Evolutionary conservation across 2,888 invertebrate genomes (phyloP), one percentile per base, ranked within the genome.

Genomic region (Pyrrhia umbra): DNA sequence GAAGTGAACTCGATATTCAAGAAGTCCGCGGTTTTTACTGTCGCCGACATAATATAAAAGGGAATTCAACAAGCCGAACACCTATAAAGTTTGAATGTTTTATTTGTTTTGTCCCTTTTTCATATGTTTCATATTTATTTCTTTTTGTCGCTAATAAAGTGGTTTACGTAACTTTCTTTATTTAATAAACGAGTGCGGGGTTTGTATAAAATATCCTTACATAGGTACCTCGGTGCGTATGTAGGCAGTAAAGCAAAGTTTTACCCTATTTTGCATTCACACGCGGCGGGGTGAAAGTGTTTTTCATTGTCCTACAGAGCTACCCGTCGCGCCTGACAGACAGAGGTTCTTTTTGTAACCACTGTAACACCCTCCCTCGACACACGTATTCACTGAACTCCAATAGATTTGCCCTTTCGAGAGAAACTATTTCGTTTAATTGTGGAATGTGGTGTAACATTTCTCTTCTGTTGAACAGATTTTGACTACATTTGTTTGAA

Each of bases 211-310:
- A 75, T 60, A 83, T 80, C 67, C 79, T 81, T 84, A 84, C 80
- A 80, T 83, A 77, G 75, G 80, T 84, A 83, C 80, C 81, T 84
- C 87, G 82, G 85, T 84, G 76, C 79, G 81, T 82, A 78, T 75
- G 80, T 76, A 73, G 78, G 79, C 69, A 77, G 70, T 77, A 81
- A 75, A 81, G 70, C 50, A 75, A 75, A 68, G 72, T 80, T 79
- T 83, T 85, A 80, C 83, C 87, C 88, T 88, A 86, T 89, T 92
- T 92, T 91, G 88, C 92, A 93, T 93, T 89, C 88, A 85, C 82
- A 80, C 85, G 85, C 87, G 77, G 86, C 84, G 80, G 85, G 86
- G 85, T 78, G 88, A 89, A 90, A 93, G 92, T 92, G 92, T 91
- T 91, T 92, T 91, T 88, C 91, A 93, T 91, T 92, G 93, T 93